Percentiles rank a stretch among this genome's conserved stretches.
Evolutionary conservation across 2,888 invertebrate genomes (phyloP).

Genomic region (Euspilapteryx auroguttella): DNA sequence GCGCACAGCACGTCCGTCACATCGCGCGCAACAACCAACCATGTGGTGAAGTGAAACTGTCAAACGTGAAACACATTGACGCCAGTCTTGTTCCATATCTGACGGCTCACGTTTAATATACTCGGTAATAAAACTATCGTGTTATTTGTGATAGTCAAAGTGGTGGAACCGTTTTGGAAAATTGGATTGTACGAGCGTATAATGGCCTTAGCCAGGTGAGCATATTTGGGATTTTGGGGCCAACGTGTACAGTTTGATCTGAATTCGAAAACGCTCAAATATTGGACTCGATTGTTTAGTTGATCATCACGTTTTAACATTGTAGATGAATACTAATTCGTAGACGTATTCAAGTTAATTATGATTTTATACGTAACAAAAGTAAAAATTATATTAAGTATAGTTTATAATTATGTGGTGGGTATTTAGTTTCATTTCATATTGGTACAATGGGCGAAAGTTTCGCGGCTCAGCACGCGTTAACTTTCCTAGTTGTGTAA

Average conservation of each 20-base stretch:
- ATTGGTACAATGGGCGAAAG: slow-evolving; percentile 58
- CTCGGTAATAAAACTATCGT: slow-evolving; percentile 16
- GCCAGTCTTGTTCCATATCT: slow-evolving; percentile 29
- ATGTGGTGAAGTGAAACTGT: slow-evolving; percentile 61
- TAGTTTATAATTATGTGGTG: too few relatives aligned
- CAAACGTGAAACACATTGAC: slow-evolving; percentile 44
- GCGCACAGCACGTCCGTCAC: slow-evolving; percentile 31
- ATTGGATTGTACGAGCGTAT: slow-evolving; percentile 59
- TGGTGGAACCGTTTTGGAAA: slow-evolving; percentile 46
- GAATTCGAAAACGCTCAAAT: too few relatives aligned
- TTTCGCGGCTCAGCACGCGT: slow-evolving; percentile 42
- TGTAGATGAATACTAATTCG: too few relatives aligned
- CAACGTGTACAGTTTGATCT: too few relatives aligned
- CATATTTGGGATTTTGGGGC: slow-evolving; percentile 57
- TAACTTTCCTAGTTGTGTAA: slow-evolving; percentile 61
- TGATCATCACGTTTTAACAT: too few relatives aligned
- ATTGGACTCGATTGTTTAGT: too few relatives aligned
- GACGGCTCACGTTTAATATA: too few relatives aligned
- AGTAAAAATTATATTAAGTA: too few relatives aligned
- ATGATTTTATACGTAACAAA: too few relatives aligned
- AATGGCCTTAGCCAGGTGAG: slow-evolving; percentile 62
- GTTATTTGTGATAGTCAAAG: slow-evolving; percentile 40
- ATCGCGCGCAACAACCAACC: slow-evolving; percentile 34
- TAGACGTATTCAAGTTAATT: too few relatives aligned
- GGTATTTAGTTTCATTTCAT: too few relatives aligned